Evolutionary conservation across 2,113 vertebrate species (phyloP), one percentile per base, ranked within the genome.

Genomic region (Pionites leucogaster): DNA sequence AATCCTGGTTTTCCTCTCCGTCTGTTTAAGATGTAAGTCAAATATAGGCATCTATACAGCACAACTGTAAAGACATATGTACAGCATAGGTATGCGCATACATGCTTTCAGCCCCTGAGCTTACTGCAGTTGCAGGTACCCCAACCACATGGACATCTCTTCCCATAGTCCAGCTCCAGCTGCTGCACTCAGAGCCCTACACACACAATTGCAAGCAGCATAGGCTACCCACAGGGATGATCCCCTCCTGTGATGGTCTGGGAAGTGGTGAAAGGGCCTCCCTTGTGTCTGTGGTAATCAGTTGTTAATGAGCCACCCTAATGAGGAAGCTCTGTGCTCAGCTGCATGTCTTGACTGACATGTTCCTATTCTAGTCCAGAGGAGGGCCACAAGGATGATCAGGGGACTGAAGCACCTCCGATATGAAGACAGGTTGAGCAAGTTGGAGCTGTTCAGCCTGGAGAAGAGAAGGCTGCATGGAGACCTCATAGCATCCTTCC

Each of bases 311-410:
- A 77, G 37, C 55, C 27, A 37, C n/a, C 10, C 29, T 89, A 46
- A 59, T 1, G 7, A 81, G 52, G 55, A n/a, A 59, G 46, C 31
- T 49, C 24, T 63, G 50, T 57, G n/a, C 50, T 82, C 17, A 27
- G 59, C 44, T 72, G 33, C 1, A 0, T 15, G 9, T 55, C 49
- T 94, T 2, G 0, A 23, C 14, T 0, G 3, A 75, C 20, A 19
- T 28, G 25, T 75, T 75, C 37, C 27, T 19, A 59, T 59, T 22
- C 13, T 59, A 23, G 19, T n/a, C 33, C 55, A 57, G 55, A 57
- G 13, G 19, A 57, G 55, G 33, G 33, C 55, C 55, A 57, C 13
- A 1, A 22, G 55, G 55, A 57, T n/a, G 55, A n/a, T n/a, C 55
- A 57, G 55, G 33, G 55, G 19, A 13, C 55, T n/a, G 19, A 20